Evolutionary conservation across 2,797 vertebrate species (phyloP).

Genomic region (Alcedo quadribrachys): DNA sequence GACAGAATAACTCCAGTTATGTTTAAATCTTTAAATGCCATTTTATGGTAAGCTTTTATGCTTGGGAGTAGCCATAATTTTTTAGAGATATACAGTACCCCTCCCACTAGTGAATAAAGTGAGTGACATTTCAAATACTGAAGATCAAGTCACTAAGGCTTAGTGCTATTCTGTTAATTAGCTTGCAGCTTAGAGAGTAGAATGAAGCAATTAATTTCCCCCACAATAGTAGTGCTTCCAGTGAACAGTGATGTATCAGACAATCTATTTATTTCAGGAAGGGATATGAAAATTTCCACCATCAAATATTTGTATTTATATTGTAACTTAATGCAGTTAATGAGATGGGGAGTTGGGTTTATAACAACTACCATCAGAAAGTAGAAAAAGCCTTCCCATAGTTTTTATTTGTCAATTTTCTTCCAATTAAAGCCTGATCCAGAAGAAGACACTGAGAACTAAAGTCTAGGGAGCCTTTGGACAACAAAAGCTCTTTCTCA

Average conservation of each 20-base stretch:
- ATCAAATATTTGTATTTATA: constrained; percentile 19
- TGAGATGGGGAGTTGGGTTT: background rate
- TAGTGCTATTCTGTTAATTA: constrained; percentile 2
- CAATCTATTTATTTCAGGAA: background rate
- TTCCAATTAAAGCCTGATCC: background rate
- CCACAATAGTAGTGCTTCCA: background rate
- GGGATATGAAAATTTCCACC: background rate
- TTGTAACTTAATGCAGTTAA: background rate
- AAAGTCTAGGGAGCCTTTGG: background rate
- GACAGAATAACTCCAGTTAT: background rate
- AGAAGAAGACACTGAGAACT: background rate
- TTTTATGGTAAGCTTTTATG: background rate
- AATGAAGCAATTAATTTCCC: constrained; percentile 47
- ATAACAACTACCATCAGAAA: background rate
- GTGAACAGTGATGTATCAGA: background rate
- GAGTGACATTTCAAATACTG: background rate
- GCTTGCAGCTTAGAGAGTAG: background rate
- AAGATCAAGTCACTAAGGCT: background rate
- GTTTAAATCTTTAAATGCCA: background rate
- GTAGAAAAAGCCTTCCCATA: background rate
- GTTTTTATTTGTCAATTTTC: background rate
- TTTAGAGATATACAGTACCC: background rate
- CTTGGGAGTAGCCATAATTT: background rate
- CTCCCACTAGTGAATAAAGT: background rate
- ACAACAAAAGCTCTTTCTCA: background rate